These are phyloP conservation scores for Drosophila sp. DNA, from an alignment of 1,140 invertebrate species.

Conservation along the genomic window DNA sequence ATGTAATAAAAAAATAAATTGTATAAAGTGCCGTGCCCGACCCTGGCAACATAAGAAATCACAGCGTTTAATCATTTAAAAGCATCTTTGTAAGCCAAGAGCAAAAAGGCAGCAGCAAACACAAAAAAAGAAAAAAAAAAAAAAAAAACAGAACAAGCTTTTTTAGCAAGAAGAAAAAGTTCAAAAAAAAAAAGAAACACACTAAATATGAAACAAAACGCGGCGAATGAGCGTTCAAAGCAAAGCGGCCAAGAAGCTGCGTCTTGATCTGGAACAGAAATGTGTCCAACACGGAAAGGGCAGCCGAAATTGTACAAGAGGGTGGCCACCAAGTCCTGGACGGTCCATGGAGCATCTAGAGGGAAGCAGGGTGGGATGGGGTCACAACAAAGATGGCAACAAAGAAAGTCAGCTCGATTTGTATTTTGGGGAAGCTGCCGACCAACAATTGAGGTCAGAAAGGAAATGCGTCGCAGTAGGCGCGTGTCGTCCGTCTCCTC, in stretches of 20 bases:
- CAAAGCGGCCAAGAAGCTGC: constrained; percentile 27
- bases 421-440: constrained; percentile 24
- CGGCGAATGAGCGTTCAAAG: constrained; percentile 44
- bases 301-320: constrained; percentile 32
- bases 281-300: constrained; percentile 45
- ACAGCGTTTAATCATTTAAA: constrained; percentile 79
- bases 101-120: constrained; percentile 6
- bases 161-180: no score
- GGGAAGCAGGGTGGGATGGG: no score
- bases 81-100: constrained; percentile 69
- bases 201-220: constrained; percentile 42
- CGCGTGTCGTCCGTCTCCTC: constrained; percentile 50
- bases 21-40: constrained; percentile 36
- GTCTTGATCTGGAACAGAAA: constrained; percentile 42
- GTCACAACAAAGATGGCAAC: constrained; percentile 19
- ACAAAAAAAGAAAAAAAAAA: constrained; percentile 27
- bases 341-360: not conserved
- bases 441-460: constrained; percentile 68
- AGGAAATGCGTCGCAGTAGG: constrained; percentile 69
- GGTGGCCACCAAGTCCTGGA: constrained; percentile 13
- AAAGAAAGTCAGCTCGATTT: constrained; percentile 44
- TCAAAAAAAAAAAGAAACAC: constrained; percentile 25
- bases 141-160: no score
- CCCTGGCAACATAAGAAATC: constrained; percentile 64
- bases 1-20: constrained; percentile 37